These are phyloP conservation scores for Cancer borealis DNA, from an alignment of 2,888 invertebrate genomes.

Conservation along the genomic window DNA sequence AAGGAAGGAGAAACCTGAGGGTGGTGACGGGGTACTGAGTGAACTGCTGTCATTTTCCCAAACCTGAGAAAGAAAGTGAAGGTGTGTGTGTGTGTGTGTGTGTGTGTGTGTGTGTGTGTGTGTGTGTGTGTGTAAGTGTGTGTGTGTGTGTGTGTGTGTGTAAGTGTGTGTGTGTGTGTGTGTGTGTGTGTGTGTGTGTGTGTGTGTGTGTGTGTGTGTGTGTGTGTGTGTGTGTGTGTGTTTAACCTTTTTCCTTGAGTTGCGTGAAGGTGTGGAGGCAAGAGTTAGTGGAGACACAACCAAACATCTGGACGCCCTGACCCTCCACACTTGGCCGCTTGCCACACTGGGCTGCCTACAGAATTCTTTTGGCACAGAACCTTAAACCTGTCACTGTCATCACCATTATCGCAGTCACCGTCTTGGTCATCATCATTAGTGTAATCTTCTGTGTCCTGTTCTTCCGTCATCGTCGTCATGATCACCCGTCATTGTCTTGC, in stretches of 20 bases:
- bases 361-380: no score
- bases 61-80: neutral
- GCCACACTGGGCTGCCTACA: no score
- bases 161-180: no score
- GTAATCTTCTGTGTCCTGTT: neutral
- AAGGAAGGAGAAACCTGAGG: neutral
- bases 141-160: neutral
- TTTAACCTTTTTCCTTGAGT: no score
- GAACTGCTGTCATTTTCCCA: neutral
- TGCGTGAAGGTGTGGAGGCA: no score
- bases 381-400: neutral
- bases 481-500: neutral
- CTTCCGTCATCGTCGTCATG: neutral
- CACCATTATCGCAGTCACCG: neutral
- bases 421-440: conserved; percentile 4
- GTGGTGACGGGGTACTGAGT: neutral
- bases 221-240: no score
- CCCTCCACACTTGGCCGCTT: no score
- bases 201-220: neutral
- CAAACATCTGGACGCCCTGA: no score
- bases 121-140: neutral
- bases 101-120: neutral
- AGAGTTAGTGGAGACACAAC: no score
- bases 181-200: neutral
- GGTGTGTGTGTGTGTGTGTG: neutral